phyloP scores from a whole-genome alignment of 2,888 invertebrate genomes.

The Thumatha senex region DNA sequence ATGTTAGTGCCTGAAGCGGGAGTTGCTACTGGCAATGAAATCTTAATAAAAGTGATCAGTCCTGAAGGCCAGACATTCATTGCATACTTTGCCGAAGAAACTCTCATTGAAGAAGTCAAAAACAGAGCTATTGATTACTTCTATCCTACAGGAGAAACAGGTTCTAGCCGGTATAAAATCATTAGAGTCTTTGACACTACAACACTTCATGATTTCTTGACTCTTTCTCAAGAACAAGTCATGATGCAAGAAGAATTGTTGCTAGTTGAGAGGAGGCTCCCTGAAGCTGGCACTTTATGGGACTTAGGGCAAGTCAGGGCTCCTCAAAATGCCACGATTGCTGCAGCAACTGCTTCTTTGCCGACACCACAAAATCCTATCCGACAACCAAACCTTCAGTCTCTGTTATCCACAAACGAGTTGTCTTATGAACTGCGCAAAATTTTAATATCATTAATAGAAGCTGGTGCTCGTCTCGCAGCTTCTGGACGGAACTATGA shows the following conservation, averaged over 20 bases:
- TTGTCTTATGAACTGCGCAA: slow-evolving; percentile 68
- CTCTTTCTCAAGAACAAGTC: slow-evolving; percentile 66
- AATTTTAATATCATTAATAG: slow-evolving; percentile 72
- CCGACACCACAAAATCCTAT: slow-evolving; percentile 57
- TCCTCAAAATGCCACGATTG: slow-evolving; percentile 65
- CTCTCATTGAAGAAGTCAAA: slow-evolving; percentile 70
- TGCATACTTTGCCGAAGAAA: slow-evolving; percentile 64
- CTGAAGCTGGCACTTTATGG: slow-evolving; percentile 71
- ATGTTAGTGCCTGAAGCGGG: slow-evolving; percentile 70
- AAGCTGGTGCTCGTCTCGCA: slow-evolving; percentile 72
- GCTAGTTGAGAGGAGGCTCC: slow-evolving; percentile 62
- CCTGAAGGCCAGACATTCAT: slow-evolving; percentile 68
- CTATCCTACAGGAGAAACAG: slow-evolving; percentile 67
- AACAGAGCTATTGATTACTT: slow-evolving; percentile 67
- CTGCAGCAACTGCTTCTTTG: slow-evolving; percentile 69
- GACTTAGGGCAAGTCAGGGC: slow-evolving; percentile 71
- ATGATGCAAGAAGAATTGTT: slow-evolving; percentile 66
- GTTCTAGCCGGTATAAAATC: slow-evolving; percentile 64
- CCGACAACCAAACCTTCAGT: slow-evolving; percentile 71
- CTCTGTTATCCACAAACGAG: slow-evolving; percentile 72
- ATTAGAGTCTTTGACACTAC: slow-evolving; percentile 65
- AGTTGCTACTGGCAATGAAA: slow-evolving; percentile 46
- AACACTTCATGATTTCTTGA: slow-evolving; percentile 70
- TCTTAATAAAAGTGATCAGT: slow-evolving; percentile 67
- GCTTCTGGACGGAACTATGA: slow-evolving; percentile 72